phyloP scores from a whole-genome alignment of 2,888 invertebrate genomes.

The Parnassius apollo region DNA sequence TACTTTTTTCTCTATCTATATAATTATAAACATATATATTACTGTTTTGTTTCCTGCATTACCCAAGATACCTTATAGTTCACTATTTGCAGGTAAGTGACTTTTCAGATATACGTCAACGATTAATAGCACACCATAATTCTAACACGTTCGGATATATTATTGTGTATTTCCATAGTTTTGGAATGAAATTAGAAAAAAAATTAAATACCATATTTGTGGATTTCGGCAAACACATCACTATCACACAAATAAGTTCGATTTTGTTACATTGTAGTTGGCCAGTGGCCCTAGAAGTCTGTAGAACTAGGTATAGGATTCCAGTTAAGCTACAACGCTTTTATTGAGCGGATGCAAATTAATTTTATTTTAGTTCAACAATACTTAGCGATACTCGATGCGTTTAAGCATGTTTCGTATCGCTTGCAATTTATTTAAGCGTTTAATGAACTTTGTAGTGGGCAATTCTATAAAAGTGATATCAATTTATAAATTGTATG shows the following conservation, averaged over 20 bases:
- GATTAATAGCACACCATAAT: no score
- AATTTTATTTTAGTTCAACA: conserved; percentile 27
- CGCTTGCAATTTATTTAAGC: conserved; percentile 16
- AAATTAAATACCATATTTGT: no score
- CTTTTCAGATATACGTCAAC: no score
- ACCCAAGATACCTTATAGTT: no score
- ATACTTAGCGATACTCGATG: conserved; percentile 25
- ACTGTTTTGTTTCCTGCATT: no score
- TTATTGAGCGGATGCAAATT: conserved; percentile 28
- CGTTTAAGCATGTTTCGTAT: conserved; percentile 22
- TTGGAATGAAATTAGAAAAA: no score
- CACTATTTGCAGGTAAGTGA: no score
- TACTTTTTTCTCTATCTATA: no score
- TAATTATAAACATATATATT: no score
- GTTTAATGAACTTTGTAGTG: conserved; percentile 11
- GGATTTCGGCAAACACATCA: neutral
- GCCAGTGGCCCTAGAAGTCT: conserved; percentile 11
- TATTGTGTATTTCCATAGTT: no score
- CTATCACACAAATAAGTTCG: conserved; percentile 1
- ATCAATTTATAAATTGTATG: no score
- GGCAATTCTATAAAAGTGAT: neutral
- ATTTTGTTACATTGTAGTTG: conserved; percentile 16
- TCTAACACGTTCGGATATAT: no score
- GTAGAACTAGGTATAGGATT: conserved; percentile 10
- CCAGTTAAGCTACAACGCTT: conserved; percentile 24